A percentile compares a stretch with the other conserved stretches of the same genome.
phyloP scores from a whole-genome alignment of 2,113 vertebrate genomes.

The Nyctereutes procyonoides region DNA sequence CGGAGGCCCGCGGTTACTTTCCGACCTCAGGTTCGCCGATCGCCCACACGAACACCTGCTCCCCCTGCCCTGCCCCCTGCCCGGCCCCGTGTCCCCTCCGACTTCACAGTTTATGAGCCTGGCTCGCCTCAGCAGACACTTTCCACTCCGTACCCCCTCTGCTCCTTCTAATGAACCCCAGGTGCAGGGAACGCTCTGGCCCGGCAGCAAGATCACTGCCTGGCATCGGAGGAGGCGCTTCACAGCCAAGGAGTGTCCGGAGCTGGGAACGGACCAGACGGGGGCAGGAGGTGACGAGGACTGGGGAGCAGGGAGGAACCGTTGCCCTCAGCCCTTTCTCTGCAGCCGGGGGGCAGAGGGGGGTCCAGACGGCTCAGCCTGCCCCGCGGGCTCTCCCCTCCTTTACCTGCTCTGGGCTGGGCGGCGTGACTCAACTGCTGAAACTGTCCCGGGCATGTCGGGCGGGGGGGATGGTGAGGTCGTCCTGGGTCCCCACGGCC shows the following conservation, averaged over 20 bases:
- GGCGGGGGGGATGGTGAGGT: rapidly evolving
- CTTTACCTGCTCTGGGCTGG: not conserved
- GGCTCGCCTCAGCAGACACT: not conserved
- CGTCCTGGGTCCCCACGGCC: not conserved
- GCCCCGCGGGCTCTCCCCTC: rapidly evolving
- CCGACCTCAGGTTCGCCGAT: not conserved
- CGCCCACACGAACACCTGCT: rapidly evolving
- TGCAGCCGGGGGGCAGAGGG: not conserved
- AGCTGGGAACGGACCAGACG: not conserved
- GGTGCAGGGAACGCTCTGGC: not conserved
- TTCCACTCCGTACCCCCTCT: not conserved
- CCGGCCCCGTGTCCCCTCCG: rapidly evolving
- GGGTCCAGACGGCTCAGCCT: not conserved
- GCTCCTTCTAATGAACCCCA: not conserved
- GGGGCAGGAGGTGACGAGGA: not conserved
- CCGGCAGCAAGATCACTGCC: not conserved
- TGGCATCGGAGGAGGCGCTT: not conserved
- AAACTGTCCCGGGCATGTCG: rapidly evolving
- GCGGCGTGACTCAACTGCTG: rapidly evolving
- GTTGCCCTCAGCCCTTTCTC: not conserved
- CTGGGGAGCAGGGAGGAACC: not conserved
- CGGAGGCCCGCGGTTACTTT: not conserved
- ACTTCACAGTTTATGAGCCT: not conserved
- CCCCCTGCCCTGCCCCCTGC: too few species aligned
- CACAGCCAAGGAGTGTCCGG: not conserved